A percentile compares a stretch with the other conserved stretches of the same genome.
phyloP scores from a whole-genome alignment of 2,888 invertebrate genomes.

The Stenurella melanura region DNA sequence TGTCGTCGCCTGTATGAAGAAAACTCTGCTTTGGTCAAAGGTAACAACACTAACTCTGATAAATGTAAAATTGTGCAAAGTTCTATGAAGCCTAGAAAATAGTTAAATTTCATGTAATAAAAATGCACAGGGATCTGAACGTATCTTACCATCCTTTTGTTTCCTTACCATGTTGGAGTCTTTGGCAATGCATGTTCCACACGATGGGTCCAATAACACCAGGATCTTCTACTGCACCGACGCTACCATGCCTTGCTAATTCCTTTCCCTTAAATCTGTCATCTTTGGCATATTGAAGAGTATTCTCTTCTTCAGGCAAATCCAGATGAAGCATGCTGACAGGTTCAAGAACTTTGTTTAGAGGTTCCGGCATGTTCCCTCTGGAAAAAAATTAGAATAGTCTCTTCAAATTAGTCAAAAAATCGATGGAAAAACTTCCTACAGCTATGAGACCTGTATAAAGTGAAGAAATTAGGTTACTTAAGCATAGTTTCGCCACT shows the following conservation, averaged over 20 bases:
- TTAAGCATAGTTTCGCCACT: too few species aligned
- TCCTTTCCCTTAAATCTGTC: constrained; percentile 54
- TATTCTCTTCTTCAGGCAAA: constrained; percentile 70
- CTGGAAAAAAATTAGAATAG: constrained; percentile 71
- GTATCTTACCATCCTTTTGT: not conserved
- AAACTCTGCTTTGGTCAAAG: too few species aligned
- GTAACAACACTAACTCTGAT: too few species aligned
- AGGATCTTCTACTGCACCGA: constrained; percentile 82
- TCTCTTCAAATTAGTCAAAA: too few species aligned
- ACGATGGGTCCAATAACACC: constrained; percentile 89
- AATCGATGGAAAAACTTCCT: too few species aligned
- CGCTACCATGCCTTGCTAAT: constrained; percentile 81
- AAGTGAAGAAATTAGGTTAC: too few species aligned
- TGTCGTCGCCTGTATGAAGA: too few species aligned
- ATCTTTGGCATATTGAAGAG: constrained; percentile 47
- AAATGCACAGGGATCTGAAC: not conserved
- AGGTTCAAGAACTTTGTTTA: constrained; percentile 86
- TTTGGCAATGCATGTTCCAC: constrained; percentile 87
- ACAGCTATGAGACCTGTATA: too few species aligned
- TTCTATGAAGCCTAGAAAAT: too few species aligned
- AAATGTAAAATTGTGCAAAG: too few species aligned
- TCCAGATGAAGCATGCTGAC: constrained; percentile 85
- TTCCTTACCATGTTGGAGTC: constrained; percentile 76
- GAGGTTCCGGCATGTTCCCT: constrained; percentile 84
- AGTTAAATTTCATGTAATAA: too few species aligned